phyloP scores from a whole-genome alignment of 2,113 vertebrate species.

The Pseudopodoces humilis region DNA sequence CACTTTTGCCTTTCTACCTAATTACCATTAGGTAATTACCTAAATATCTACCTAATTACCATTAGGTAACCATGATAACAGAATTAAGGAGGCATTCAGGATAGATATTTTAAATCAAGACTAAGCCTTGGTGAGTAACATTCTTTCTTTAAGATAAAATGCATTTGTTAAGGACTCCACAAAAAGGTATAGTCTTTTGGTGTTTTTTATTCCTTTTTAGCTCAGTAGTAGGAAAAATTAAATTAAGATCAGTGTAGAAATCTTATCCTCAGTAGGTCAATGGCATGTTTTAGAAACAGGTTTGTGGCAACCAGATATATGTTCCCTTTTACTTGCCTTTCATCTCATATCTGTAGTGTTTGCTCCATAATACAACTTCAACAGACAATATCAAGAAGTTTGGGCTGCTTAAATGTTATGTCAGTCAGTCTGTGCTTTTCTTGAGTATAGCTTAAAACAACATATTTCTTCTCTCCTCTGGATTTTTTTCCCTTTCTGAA shows the following conservation, averaged over 20 bases:
- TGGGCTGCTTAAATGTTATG: neutral
- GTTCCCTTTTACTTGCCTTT: neutral
- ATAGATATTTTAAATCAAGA: neutral
- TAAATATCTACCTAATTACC: neutral
- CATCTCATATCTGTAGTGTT: neutral
- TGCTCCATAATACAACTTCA: neutral
- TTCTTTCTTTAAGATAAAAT: neutral
- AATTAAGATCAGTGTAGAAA: neutral
- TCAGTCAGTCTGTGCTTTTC: neutral
- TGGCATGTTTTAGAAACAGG: neutral
- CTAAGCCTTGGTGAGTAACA: neutral
- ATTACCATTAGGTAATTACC: neutral
- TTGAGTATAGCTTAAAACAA: neutral
- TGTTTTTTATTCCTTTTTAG: neutral
- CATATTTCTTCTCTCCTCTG: neutral
- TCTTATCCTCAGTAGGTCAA: neutral
- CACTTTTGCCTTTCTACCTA: neutral
- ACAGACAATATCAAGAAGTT: neutral
- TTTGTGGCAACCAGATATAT: neutral
- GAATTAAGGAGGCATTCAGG: neutral
- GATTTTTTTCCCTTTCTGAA: neutral
- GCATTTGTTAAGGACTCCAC: accelerated
- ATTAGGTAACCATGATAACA: neutral
- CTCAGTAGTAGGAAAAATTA: neutral
- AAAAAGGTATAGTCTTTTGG: neutral